Conservation (phyloP, 2,113 vertebrate species). For the Ochotona curzoniae region DNA sequence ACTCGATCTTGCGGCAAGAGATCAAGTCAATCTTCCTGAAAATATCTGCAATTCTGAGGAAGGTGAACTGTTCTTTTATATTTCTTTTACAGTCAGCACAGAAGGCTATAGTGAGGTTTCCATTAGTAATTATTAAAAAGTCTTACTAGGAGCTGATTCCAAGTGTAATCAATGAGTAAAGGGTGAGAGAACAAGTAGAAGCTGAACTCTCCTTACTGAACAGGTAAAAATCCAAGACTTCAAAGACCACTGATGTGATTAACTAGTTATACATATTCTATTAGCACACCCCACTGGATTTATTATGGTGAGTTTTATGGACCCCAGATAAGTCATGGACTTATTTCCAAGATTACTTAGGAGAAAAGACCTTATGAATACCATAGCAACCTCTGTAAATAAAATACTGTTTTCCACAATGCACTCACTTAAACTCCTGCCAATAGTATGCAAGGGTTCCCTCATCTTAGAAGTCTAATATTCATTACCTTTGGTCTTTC, state of each 20-base stretch:
- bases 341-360: neutral
- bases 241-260: neutral
- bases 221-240: neutral
- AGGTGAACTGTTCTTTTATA: neutral
- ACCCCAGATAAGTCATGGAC: neutral
- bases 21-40: too few species aligned
- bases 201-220: neutral
- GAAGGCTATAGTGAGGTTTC: neutral
- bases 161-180: neutral
- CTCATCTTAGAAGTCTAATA: too few species aligned
- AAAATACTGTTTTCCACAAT: too few species aligned
- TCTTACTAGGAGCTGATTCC: neutral
- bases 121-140: neutral
- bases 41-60: too few species aligned
- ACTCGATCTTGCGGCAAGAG: neutral
- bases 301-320: neutral
- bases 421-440: too few species aligned
- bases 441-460: too few species aligned
- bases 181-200: neutral
- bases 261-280: neutral
- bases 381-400: neutral
- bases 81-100: neutral
- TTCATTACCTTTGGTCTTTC: too few species aligned
- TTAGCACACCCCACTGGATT: neutral
- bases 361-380: neutral